Conservation (phyloP, 2,888 invertebrate species). For the Iselma pallidipennis region DNA sequence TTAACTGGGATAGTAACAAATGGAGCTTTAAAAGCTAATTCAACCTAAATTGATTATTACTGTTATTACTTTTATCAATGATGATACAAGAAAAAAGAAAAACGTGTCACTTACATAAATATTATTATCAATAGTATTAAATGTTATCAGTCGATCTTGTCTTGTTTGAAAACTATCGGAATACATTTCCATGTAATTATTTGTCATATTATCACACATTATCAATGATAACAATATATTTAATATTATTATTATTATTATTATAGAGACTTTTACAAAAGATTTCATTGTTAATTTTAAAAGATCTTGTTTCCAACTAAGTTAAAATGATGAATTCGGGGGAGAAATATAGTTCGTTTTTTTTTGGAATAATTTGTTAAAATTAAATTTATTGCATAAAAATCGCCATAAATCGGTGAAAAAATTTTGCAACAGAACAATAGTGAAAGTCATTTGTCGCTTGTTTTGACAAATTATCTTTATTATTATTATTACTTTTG, state of each 20-base stretch:
- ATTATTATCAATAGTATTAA: constrained; percentile 61
- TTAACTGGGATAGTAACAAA: constrained; percentile 69
- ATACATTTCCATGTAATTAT: constrained; percentile 41
- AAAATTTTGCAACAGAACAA: too few species aligned
- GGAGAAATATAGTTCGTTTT: too few species aligned
- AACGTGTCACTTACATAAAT: constrained; percentile 60
- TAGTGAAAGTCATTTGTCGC: too few species aligned
- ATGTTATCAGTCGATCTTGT: constrained; percentile 59
- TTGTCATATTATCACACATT: constrained; percentile 48
- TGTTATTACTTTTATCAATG: neutral
- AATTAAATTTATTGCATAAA: too few species aligned
- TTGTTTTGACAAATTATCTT: too few species aligned
- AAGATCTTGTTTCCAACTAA: too few species aligned
- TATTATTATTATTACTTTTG: too few species aligned
- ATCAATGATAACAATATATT: constrained; percentile 1
- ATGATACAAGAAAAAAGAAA: constrained; percentile 13
- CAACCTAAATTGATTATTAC: constrained; percentile 58
- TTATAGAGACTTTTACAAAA: too few species aligned
- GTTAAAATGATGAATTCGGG: too few species aligned
- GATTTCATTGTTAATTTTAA: too few species aligned
- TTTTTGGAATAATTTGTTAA: constrained; percentile 1
- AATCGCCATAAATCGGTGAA: too few species aligned
- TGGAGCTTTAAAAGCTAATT: constrained; percentile 68
- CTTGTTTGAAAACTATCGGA: constrained; percentile 29
- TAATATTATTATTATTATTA: too few species aligned